Conservation (phyloP, 2,888 invertebrate species). For the Eristalis intricaria region DNA sequence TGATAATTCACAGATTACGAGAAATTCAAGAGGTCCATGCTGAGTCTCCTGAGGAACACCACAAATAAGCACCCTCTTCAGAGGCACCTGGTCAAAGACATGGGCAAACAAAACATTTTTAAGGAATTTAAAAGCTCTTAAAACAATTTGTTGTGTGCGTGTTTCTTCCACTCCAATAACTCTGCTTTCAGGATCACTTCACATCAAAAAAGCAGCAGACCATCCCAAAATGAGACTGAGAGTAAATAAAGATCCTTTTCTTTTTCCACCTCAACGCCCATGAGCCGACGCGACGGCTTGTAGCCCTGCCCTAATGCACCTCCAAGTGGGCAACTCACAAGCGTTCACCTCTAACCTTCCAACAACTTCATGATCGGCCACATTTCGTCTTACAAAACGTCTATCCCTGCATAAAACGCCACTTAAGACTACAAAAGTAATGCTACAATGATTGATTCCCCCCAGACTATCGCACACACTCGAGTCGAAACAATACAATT, state of each 20-base stretch:
- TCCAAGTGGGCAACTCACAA: background rate
- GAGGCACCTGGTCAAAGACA: too few relatives aligned
- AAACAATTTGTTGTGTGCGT: too few relatives aligned
- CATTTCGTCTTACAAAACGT: background rate
- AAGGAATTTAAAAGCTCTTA: too few relatives aligned
- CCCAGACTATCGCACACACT: background rate
- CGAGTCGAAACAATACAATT: background rate
- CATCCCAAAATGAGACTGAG: background rate
- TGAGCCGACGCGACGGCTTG: too few relatives aligned
- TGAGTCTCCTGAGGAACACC: too few relatives aligned
- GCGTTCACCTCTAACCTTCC: background rate
- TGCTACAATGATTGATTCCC: background rate
- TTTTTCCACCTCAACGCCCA: background rate
- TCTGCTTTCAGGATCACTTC: too few relatives aligned
- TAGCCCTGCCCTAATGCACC: background rate
- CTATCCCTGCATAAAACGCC: background rate
- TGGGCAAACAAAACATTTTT: too few relatives aligned
- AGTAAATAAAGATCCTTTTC: background rate
- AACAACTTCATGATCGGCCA: background rate
- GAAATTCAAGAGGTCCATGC: too few relatives aligned
- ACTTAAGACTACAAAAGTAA: background rate
- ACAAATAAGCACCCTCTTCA: too few relatives aligned
- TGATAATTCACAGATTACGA: too few relatives aligned
- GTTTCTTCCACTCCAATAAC: too few relatives aligned
- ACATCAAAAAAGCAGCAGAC: too few relatives aligned